Evolutionary conservation across 1,140 invertebrate species (phyloP).

Genomic region (Tenebrio molitor): DNA sequence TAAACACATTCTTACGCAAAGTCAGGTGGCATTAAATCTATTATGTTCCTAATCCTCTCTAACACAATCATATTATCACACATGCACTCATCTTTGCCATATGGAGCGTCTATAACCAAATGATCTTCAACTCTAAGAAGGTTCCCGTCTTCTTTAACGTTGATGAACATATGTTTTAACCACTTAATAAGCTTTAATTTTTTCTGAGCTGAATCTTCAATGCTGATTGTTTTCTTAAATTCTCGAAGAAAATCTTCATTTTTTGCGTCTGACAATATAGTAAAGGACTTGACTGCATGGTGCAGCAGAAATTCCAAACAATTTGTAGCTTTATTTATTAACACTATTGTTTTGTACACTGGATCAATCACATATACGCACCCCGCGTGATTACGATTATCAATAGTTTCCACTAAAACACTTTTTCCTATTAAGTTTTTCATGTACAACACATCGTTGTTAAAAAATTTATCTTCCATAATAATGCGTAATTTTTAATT

Average conservation of each 20-base stretch:
- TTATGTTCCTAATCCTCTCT: conserved; percentile 60
- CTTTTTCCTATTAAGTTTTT: conserved; percentile 57
- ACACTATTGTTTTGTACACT: conserved; percentile 60
- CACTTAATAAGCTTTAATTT: conserved; percentile 58
- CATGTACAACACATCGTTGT: conserved; percentile 52
- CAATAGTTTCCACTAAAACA: conserved; percentile 57
- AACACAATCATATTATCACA: conserved; percentile 63
- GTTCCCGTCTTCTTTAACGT: conserved; percentile 59
- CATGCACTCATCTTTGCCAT: conserved; percentile 59
- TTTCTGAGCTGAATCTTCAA: neutral
- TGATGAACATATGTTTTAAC: conserved; percentile 61
- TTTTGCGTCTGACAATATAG: conserved; percentile 49
- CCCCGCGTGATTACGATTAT: conserved; percentile 53
- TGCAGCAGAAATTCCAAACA: conserved; percentile 51
- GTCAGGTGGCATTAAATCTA: conserved; percentile 60
- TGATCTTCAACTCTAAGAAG: conserved; percentile 60
- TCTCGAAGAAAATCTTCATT: conserved; percentile 39
- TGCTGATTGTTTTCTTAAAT: too few relatives aligned
- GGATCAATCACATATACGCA: conserved; percentile 61
- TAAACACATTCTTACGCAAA: conserved; percentile 49
- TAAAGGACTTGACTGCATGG: conserved; percentile 57
- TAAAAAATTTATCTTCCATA: conserved; percentile 39
- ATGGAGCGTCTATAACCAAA: conserved; percentile 62
- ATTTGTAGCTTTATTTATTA: conserved; percentile 51
- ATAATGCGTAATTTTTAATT: neutral